Base-by-base conservation (phyloP, 2,888 invertebrate genomes). In the Pyrgus malvae region DNA sequence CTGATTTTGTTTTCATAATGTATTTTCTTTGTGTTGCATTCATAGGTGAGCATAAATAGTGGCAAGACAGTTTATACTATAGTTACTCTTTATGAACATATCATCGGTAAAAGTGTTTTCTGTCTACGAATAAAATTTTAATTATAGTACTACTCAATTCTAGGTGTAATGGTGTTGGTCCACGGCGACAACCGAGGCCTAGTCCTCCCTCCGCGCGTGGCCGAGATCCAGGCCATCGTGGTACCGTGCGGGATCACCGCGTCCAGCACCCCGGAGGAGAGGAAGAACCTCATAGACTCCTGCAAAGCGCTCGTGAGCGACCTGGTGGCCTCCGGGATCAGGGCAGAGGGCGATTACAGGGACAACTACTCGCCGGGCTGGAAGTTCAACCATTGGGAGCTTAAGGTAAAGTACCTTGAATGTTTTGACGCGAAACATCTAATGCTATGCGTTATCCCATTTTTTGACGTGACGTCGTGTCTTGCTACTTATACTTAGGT, bases 341-440 rank as follows among this genome's bases (percentile, higher is more conserved):
- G 95, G 58, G 95, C 95, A 0, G 94, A 96, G 63, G 95, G 95
- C 5, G 99, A 99, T 83, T 94, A 94, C 61, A 91, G 99, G 50
- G 97, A 97, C 70, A 98, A 99, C 83, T 98, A 99, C 78, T 98
- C 99, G 9, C 99, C 99, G 0, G 99, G 99, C 0, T 99, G 99
- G 99, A 99, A 99, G 87, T 99, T 97, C 79, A 98, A 98, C 77
- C 97, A 98, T 74, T 98, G 98, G 98, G 98, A 98, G 78, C 84
- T 98, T 27, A 98, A 98, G 92, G 95, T 49, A 9, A 14, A n/a
- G 19, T 12, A 23, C 5, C 5, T n/a, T 3, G 1, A 8, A n/a
- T n/a, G n/a, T n/a, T n/a, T n/a, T n/a, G n/a, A n/a, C n/a, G n/a
- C n/a, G n/a, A n/a, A n/a, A n/a, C n/a, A n/a, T n/a, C n/a, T n/a